phyloP scores from a whole-genome alignment of 2,888 invertebrate genomes.

The Orthosia incerta region DNA sequence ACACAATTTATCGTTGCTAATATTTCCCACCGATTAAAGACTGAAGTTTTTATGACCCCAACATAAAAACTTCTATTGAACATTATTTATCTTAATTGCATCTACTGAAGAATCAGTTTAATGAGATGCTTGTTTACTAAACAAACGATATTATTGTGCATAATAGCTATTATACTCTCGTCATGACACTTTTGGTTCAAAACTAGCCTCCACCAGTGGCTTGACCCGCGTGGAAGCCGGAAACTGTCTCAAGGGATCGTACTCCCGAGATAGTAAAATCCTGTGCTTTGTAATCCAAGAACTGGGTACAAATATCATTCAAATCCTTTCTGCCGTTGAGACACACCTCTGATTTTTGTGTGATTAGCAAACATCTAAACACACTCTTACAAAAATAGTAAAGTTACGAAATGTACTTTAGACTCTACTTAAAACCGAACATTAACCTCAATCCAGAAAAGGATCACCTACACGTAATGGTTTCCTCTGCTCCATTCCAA shows the following conservation, averaged over 20 bases:
- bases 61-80: not conserved
- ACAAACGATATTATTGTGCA: not conserved
- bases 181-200: no score
- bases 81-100: not conserved
- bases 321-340: not conserved
- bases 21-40: not conserved
- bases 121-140: not conserved
- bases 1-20: not conserved
- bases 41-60: not conserved
- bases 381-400: not conserved
- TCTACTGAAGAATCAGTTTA: not conserved
- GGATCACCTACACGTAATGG: conserved; percentile 6
- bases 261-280: no score
- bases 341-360: no score
- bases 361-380: no score
- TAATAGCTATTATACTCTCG: not conserved
- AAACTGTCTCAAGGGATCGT: no score
- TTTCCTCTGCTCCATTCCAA: not conserved
- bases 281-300: not conserved
- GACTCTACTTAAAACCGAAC: conserved; percentile 1
- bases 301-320: no score
- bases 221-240: no score
- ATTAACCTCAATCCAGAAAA: conserved; percentile 14
- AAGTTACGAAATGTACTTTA: not conserved
- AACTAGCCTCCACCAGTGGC: no score